phyloP scores from a whole-genome alignment of 2,888 invertebrate genomes.

The Toxonevra muliebris region DNA sequence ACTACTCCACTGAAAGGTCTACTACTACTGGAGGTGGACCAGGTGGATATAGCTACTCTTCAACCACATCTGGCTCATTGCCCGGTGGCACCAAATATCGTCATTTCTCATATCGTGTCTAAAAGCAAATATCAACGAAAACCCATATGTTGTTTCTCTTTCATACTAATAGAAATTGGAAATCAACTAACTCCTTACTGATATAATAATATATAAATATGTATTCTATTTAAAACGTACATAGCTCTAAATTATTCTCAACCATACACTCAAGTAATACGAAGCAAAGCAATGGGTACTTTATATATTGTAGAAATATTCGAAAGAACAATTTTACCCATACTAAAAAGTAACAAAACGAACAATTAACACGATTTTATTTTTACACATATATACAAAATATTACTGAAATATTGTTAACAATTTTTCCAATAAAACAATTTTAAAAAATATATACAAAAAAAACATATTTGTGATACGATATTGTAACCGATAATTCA shows the following conservation, averaged over 20 bases:
- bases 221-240: no score
- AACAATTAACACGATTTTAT: slow-evolving; percentile 5
- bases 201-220: no score
- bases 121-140: slow-evolving; percentile 56
- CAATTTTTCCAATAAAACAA: background rate
- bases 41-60: slow-evolving; percentile 85
- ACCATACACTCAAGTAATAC: background rate
- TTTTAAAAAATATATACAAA: slow-evolving; percentile 13
- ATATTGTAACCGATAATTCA: slow-evolving; percentile 34
- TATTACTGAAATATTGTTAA: no score
- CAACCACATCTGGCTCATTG: slow-evolving; percentile 79
- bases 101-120: slow-evolving; percentile 88
- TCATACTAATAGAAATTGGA: background rate
- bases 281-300: background rate
- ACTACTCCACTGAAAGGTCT: slow-evolving; percentile 78
- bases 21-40: slow-evolving; percentile 79
- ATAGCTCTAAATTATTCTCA: background rate
- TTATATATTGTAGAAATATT: background rate
- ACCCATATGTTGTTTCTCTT: no score
- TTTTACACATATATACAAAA: background rate
- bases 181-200: slow-evolving; percentile 4
- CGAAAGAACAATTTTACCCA: background rate
- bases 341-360: slow-evolving; percentile 14
- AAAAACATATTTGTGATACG: slow-evolving; percentile 58
- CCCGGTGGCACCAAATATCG: slow-evolving; percentile 85